Percentiles rank a stretch among this genome's conserved stretches.
phyloP scores from a whole-genome alignment of 2,888 invertebrate species.

The Idaea dimidiata region DNA sequence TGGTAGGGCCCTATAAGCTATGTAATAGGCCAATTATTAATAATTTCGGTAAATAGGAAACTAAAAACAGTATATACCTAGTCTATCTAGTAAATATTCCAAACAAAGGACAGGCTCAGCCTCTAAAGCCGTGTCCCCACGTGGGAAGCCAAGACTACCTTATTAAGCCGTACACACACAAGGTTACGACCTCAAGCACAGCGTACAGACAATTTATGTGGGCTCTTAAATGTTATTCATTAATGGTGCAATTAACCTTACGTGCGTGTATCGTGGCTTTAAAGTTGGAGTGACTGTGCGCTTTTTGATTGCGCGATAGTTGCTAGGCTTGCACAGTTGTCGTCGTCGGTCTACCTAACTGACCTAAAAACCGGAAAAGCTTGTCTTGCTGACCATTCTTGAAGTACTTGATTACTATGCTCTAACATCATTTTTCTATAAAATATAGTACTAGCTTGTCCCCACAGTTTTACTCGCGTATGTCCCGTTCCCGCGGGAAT shows the following conservation, averaged over 20 bases:
- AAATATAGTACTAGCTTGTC: no score
- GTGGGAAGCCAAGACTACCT: neutral
- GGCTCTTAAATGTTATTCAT: constrained; percentile 1
- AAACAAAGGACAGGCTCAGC: neutral
- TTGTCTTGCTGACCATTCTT: no score
- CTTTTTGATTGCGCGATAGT: neutral
- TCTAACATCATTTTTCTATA: no score
- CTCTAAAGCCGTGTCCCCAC: neutral
- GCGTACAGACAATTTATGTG: neutral
- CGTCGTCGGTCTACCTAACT: no score
- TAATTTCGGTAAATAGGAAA: neutral
- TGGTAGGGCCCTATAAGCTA: no score
- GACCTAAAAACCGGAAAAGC: no score
- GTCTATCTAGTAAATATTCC: neutral
- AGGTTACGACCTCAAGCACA: constrained; percentile 6
- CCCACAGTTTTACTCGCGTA: no score
- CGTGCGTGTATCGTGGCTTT: neutral
- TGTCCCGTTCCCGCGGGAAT: no score
- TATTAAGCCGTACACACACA: neutral
- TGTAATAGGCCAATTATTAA: no score
- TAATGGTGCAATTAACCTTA: neutral
- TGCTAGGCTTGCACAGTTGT: no score
- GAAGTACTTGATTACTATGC: no score
- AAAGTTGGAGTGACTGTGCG: neutral
- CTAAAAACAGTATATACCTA: neutral